phyloP scores from a whole-genome alignment of 2,888 invertebrate species.

The Mesorhabditis spiculigera region DNA sequence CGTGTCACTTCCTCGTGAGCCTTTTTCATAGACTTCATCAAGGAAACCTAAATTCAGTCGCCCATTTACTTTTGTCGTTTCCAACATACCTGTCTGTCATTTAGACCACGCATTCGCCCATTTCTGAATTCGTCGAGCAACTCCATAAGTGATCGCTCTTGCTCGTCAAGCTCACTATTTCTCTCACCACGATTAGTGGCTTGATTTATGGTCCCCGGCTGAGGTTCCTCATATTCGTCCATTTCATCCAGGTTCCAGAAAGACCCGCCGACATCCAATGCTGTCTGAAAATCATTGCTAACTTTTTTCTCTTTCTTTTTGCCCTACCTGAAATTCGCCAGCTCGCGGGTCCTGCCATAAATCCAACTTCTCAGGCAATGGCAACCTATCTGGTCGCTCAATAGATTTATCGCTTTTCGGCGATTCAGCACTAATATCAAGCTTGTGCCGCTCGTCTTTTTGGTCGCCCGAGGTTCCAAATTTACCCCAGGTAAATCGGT shows the following conservation, averaged over 20 bases:
- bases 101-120: background rate
- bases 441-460: background rate
- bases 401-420: background rate
- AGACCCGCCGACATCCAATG: background rate
- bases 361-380: background rate
- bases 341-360: background rate
- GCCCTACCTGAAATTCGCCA: background rate
- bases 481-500: conserved; percentile 28
- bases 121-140: background rate
- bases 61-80: no score
- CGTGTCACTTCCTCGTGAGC: conserved; percentile 33
- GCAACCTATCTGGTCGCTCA: background rate
- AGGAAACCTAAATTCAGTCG: background rate
- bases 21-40: conserved; percentile 20
- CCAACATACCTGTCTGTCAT: no score
- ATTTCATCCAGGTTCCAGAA: background rate
- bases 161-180: conserved; percentile 6
- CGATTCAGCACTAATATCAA: background rate
- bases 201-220: background rate
- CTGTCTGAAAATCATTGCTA: background rate
- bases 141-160: conserved; percentile 3
- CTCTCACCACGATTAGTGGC: background rate
- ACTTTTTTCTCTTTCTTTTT: no score
- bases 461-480: background rate
- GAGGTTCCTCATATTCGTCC: background rate